Evolutionary conservation across 2,888 invertebrate genomes (phyloP).

Genomic region (Clusia tigrina): DNA sequence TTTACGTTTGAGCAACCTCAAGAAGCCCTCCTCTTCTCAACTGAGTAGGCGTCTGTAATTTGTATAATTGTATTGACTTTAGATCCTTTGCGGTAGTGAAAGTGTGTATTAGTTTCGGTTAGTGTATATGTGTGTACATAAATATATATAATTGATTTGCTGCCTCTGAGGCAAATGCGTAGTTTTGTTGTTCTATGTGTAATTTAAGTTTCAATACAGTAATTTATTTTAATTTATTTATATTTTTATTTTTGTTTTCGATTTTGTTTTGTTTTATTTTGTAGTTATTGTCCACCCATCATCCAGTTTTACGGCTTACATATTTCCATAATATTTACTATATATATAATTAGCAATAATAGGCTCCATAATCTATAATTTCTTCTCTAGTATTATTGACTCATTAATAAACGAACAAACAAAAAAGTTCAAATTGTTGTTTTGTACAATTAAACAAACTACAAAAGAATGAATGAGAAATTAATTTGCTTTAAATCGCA

Average conservation of each 20-base stretch:
- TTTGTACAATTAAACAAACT: neutral
- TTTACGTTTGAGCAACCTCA: too few species aligned
- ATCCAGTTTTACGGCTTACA: constrained; percentile 51
- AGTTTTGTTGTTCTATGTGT: neutral
- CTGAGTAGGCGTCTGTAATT: too few species aligned
- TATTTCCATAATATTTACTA: neutral
- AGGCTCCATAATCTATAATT: too few species aligned
- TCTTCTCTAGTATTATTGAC: neutral
- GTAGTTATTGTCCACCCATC: constrained; percentile 65
- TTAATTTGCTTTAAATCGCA: too few species aligned
- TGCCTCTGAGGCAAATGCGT: neutral
- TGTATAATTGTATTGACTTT: too few species aligned
- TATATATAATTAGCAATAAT: neutral
- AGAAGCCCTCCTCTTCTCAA: too few species aligned
- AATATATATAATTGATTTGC: neutral
- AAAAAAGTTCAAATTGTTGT: neutral
- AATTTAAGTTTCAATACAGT: neutral
- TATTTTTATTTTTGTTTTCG: constrained; percentile 28
- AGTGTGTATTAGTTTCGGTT: too few species aligned
- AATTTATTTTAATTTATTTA: constrained; percentile 21
- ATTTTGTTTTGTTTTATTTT: constrained; percentile 44
- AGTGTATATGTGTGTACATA: neutral
- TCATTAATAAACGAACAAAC: neutral
- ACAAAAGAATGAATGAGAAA: neutral
- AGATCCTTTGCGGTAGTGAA: too few species aligned